These are phyloP conservation scores for Dasypolia templi DNA, from an alignment of 2,888 invertebrate genomes.

Conservation along the genomic window DNA sequence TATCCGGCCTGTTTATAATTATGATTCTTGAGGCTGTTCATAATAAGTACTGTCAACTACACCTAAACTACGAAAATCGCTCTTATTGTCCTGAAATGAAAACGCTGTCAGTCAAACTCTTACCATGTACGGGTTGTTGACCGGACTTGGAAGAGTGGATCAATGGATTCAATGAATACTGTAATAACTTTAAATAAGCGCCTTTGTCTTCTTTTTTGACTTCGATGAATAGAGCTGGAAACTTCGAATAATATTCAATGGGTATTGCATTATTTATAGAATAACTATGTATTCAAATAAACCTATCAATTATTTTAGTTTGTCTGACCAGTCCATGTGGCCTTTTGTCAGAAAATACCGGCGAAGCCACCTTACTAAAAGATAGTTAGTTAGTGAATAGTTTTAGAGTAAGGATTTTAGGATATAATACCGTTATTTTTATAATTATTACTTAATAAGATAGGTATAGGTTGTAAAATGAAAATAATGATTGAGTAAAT, in stretches of 20 bases:
- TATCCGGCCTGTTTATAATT: slow-evolving; percentile 59
- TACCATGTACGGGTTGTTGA: neutral
- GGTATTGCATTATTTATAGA: neutral
- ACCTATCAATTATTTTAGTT: slow-evolving; percentile 14
- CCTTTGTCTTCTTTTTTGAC: slow-evolving; percentile 12
- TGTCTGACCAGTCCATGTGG: slow-evolving; percentile 6
- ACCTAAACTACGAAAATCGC: neutral
- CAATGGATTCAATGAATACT: slow-evolving; percentile 35
- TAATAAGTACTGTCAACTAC: neutral
- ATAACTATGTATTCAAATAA: slow-evolving; percentile 2
- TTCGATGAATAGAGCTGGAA: slow-evolving; percentile 27
- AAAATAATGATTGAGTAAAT: neutral
- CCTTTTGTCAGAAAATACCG: slow-evolving; percentile 6
- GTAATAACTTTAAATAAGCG: neutral
- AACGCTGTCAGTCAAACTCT: neutral
- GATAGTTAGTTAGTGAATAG: neutral
- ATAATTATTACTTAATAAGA: no score
- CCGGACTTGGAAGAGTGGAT: slow-evolving; percentile 14
- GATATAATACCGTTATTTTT: neutral
- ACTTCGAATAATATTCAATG: slow-evolving; percentile 8
- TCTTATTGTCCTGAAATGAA: neutral
- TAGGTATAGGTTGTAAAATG: neutral
- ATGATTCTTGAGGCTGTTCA: slow-evolving; percentile 30
- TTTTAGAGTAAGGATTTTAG: no score
- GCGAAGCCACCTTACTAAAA: neutral